phyloP scores from a whole-genome alignment of 2,113 vertebrate genomes.

The Engraulis encrasicolus region DNA sequence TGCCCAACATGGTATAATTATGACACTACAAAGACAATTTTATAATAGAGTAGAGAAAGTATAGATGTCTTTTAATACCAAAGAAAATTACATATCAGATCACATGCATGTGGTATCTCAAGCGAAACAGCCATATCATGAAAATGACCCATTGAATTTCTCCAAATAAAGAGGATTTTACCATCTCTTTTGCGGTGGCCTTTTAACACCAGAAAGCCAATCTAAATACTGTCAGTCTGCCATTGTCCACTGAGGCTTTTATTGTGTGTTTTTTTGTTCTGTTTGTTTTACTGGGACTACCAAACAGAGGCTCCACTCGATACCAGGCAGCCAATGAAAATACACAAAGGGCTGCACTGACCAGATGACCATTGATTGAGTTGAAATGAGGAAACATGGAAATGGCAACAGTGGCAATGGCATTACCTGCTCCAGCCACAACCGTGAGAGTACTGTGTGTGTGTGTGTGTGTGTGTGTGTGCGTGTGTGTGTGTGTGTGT shows the following conservation, averaged over 20 bases:
- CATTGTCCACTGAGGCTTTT: neutral
- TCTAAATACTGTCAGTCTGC: neutral
- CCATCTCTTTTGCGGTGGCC: neutral
- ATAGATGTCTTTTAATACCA: too few species aligned
- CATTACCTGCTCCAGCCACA: neutral
- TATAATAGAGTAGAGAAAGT: too few species aligned
- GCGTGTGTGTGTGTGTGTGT: too few species aligned
- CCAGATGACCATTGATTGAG: slow-evolving; percentile 9
- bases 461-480: neutral
- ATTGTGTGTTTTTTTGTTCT: neutral
- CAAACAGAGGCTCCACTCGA: neutral
- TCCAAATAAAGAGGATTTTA: neutral
- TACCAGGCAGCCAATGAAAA: neutral
- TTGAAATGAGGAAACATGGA: too few species aligned
- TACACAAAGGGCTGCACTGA: neutral
- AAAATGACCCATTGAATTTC: neutral
- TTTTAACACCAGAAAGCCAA: neutral
- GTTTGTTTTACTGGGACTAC: neutral
- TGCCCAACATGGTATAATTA: too few species aligned
- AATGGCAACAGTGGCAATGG: neutral
- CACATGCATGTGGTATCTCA: neutral
- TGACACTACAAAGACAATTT: too few species aligned
- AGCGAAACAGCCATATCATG: neutral
- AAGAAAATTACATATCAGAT: too few species aligned
- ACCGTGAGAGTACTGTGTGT: too few species aligned